Evolutionary conservation across 2,797 vertebrate species (phyloP).

Genomic region (Pseudopleuronectes americanus): DNA sequence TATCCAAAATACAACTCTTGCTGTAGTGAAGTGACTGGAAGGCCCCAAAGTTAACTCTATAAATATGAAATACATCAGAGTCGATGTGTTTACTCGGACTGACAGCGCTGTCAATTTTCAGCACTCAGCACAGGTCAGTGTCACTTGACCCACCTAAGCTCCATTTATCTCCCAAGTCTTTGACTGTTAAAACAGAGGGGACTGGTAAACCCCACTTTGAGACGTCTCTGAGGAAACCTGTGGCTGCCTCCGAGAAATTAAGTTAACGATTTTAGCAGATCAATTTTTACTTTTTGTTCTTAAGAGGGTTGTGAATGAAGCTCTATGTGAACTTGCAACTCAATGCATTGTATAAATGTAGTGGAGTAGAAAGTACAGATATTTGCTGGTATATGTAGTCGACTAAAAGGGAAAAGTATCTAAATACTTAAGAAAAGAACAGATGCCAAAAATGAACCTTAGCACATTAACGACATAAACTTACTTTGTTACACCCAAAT

Average conservation of each 20-base stretch:
- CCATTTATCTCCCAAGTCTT: slow-evolving; percentile 25
- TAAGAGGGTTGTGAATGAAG: too few species aligned
- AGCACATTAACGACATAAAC: too few species aligned
- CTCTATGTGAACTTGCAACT: too few species aligned
- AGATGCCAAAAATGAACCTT: too few species aligned
- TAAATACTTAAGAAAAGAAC: too few species aligned
- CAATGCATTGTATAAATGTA: too few species aligned
- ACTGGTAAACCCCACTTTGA: slow-evolving; percentile 15
- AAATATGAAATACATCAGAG: slow-evolving; percentile 14
- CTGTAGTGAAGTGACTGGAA: not conserved
- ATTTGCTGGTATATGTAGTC: too few species aligned
- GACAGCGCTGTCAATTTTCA: slow-evolving; percentile 33
- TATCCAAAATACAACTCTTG: slow-evolving; percentile 6
- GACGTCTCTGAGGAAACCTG: not conserved
- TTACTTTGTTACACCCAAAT: too few species aligned
- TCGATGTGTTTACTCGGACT: slow-evolving; percentile 20
- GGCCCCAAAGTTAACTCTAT: not conserved
- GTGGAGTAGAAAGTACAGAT: too few species aligned
- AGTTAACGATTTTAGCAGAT: not conserved
- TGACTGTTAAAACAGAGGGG: slow-evolving; percentile 9
- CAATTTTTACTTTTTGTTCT: too few species aligned
- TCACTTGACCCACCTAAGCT: slow-evolving; percentile 52
- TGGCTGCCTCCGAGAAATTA: not conserved
- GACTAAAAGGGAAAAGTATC: too few species aligned
- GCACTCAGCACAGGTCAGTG: slow-evolving; percentile 47